Percentiles rank a stretch among this genome's conserved stretches.
Conservation (phyloP, 2,797 vertebrate species). For the Girardinus metallicus region DNA sequence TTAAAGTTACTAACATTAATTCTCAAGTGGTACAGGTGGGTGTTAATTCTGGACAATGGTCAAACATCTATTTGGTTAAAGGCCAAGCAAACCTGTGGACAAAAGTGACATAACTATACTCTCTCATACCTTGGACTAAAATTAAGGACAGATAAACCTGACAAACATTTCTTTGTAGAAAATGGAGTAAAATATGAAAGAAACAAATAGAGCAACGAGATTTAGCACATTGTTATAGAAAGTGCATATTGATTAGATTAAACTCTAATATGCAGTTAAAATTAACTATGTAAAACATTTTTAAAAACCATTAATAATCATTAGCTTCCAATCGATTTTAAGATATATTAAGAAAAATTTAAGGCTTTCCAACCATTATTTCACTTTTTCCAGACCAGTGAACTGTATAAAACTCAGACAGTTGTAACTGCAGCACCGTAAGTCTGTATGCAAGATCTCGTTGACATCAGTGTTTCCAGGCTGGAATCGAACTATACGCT, state of each 20-base stretch:
- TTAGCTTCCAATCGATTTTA: not conserved
- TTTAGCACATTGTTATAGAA: not conserved
- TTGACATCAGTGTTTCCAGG: slow-evolving; percentile 75
- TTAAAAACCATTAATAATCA: not conserved
- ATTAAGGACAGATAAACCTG: too few relatives aligned
- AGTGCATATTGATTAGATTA: not conserved
- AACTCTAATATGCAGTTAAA: not conserved
- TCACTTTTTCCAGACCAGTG: slow-evolving; percentile 59
- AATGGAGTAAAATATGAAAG: not conserved
- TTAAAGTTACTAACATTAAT: not conserved
- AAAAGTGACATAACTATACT: not conserved
- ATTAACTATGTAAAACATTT: not conserved
- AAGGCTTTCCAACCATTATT: slow-evolving; percentile 30
- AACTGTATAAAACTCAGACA: slow-evolving; percentile 47
- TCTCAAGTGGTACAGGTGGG: not conserved
- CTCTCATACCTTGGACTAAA: not conserved
- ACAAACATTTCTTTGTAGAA: not conserved
- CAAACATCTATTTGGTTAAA: not conserved
- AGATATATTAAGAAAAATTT: not conserved
- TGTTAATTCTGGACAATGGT: not conserved
- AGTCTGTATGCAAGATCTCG: slow-evolving; percentile 34
- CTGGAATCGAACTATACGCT: slow-evolving; percentile 41
- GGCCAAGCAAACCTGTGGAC: not conserved
- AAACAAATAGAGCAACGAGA: not conserved
- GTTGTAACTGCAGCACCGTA: slow-evolving; percentile 38